Percentiles rank a stretch among this genome's conserved stretches.
phyloP scores from a whole-genome alignment of 1,140 invertebrate genomes.

The Acromyrmex echinatior region DNA sequence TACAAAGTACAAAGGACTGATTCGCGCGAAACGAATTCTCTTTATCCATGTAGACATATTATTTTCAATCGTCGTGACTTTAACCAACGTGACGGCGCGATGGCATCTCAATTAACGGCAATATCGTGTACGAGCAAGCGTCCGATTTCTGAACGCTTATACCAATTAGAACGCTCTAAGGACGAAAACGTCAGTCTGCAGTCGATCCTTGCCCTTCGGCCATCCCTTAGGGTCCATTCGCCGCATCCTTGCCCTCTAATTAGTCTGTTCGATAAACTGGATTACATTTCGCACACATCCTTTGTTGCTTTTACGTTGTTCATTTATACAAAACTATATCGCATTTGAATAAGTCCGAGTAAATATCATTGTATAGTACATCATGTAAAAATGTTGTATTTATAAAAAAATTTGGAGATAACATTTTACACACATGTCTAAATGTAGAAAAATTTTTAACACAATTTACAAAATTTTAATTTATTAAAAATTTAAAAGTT shows the following conservation, averaged over 20 bases:
- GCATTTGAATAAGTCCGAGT: not conserved
- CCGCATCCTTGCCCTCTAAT: conserved; percentile 78
- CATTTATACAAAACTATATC: conserved; percentile 35
- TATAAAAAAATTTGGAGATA: too few species aligned
- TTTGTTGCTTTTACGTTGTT: conserved; percentile 30
- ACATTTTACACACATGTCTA: not conserved
- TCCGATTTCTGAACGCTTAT: conserved; percentile 58
- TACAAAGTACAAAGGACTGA: not conserved
- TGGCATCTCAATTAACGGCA: conserved; percentile 36
- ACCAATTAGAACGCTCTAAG: conserved; percentile 73
- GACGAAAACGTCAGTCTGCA: conserved; percentile 64
- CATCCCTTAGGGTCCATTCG: conserved; percentile 69
- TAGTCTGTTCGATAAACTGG: conserved; percentile 79
- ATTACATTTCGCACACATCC: conserved; percentile 67
- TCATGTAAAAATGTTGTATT: not conserved
- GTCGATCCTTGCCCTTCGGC: conserved; percentile 73
- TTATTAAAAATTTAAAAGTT: conserved; percentile 2
- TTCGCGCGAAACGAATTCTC: not conserved
- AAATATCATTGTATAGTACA: not conserved
- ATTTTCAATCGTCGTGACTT: conserved; percentile 7
- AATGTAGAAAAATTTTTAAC: not conserved
- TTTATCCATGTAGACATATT: not conserved
- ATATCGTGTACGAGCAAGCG: conserved; percentile 48
- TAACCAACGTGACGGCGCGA: not conserved
- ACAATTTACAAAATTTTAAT: not conserved